These are phyloP conservation scores for Zaprionus camerounensis DNA, from an alignment of 1,140 invertebrate species.

Conservation along the genomic window DNA sequence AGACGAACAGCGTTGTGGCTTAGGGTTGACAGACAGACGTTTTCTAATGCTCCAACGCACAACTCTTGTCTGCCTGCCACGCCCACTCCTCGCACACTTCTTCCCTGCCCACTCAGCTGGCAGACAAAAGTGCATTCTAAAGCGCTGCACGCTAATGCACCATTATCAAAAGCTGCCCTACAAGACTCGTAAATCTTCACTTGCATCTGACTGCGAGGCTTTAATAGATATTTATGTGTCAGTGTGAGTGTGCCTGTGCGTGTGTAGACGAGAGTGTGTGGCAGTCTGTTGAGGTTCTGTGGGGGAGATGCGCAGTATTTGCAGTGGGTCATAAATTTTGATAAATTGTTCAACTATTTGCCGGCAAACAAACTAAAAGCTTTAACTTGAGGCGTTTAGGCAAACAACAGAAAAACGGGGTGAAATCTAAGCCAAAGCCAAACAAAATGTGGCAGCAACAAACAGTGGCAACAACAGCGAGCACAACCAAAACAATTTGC, in stretches of 20 bases:
- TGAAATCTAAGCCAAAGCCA: constrained; percentile 36
- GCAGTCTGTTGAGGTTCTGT: neutral
- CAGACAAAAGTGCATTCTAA: constrained; percentile 68
- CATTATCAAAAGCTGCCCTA: constrained; percentile 70
- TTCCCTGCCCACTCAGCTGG: neutral
- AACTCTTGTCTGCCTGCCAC: neutral
- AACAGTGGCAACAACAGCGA: constrained; percentile 2
- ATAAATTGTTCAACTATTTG: constrained; percentile 67
- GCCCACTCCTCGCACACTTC: neutral
- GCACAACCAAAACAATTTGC: constrained; percentile 54
- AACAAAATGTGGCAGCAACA: constrained; percentile 66
- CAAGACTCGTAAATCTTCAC: constrained; percentile 74
- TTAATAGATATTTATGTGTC: constrained; percentile 77
- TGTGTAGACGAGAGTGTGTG: neutral
- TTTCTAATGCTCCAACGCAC: constrained; percentile 37
- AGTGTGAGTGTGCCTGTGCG: constrained; percentile 15
- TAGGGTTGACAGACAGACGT: constrained; percentile 47
- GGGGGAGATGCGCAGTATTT: constrained; percentile 23
- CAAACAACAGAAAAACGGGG: constrained; percentile 19
- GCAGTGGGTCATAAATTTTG: constrained; percentile 60
- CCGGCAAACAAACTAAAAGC: constrained; percentile 42
- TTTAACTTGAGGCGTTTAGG: constrained; percentile 61
- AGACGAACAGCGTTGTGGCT: constrained; percentile 43
- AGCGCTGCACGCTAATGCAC: constrained; percentile 77
- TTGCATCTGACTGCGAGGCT: constrained; percentile 67